Evolutionary conservation across 1,140 invertebrate genomes (phyloP), one percentile per base, ranked within the genome.

Genomic region (Eurosta solidaginis): DNA sequence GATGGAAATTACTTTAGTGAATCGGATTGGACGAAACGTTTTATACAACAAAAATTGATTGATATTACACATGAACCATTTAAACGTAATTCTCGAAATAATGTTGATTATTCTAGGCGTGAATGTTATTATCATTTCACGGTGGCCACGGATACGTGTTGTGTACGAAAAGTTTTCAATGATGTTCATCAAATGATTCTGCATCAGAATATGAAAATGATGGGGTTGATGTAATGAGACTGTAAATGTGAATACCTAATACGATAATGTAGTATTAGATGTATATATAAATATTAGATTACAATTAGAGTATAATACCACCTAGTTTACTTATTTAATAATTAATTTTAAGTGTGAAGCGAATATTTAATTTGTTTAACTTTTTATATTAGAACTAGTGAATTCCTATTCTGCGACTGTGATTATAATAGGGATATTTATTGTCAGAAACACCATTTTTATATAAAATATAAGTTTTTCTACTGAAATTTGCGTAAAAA

Each of bases 101-200:
- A 82, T 12, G 81, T 81, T 52, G 82, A 87, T 50, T 80, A 79
- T 10, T 81, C 88, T 3, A 81, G 89, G 0, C 81, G 90, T 0
- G 89, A 91, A 79, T 91, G 91, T 80, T 93, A 92, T 82, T 92
- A 91, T 83, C 93, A 94, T 82, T 94, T 91, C 82, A 94, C 93
- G 0, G 91, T 92, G 1, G 93, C 93, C 20, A 94, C 93, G 0
- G 92, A 93, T 82, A 94, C 93, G 0, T 89, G 92, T 77, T 94
- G 93, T 83, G 92, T 94, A 6, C 89, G 90, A 59, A 90, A 89
- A 40, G 92, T 94, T 0, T 94, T 94, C 85, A 88, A 93, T 40
- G 92, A 93, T 83, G 91, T 94, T 0, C 92, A 93, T 81, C 90
- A 92, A 81, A 93, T 93, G 89, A 92, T 94, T 80, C 88, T 93